Evolutionary conservation across 2,113 vertebrate genomes (phyloP), one percentile per base, ranked within the genome.

Genomic region (Theristicus caerulescens): DNA sequence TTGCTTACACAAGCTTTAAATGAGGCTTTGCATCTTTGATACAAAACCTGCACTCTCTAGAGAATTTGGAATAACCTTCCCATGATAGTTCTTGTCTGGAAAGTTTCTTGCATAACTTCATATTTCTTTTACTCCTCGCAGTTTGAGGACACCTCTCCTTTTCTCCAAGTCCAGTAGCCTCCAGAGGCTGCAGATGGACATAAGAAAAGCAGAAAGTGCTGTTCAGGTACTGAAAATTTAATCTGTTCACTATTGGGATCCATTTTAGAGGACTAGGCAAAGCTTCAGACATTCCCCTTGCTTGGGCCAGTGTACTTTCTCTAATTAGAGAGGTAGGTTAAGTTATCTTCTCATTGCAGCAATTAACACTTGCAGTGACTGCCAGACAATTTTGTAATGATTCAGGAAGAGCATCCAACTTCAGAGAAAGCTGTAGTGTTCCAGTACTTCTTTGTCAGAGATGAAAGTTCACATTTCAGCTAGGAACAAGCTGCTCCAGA

Each of bases 351-450:
- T 91, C 92, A 85, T 65, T 91, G 76, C 84, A 69, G 95, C 69
- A 90, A 97, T 97, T 97, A 94, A 94, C 86, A 90, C 91, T 84
- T 96, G 40, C 78, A 66, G 58, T 57, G 87, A 36, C 67, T 97
- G 95, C 84, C 93, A 97, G 90, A 94, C 79, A 95, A 92, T 92
- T 83, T 94, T 86, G 67, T 93, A 94, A 94, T 94, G 94, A 96
- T 82, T 94, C 96, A 94, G 89, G 67, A 97, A 92, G 84, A 90
- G 62, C 49, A 94, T 95, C 94, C 95, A 97, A 69, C 76, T 91
- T 87, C 94, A 61, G 74, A 94, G 55, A 82, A 96, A 74, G 81
- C 38, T 66, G 17, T 82, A 80, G 62, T 89, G 91, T 85, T 97
- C 66, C 84, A 80, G 88, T 65, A 72, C 64, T 49, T 91, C 96